A percentile compares a stretch with the other conserved stretches of the same genome.
Conservation (phyloP, 2,797 vertebrate genomes). For the Pangasius mekongensis region DNA sequence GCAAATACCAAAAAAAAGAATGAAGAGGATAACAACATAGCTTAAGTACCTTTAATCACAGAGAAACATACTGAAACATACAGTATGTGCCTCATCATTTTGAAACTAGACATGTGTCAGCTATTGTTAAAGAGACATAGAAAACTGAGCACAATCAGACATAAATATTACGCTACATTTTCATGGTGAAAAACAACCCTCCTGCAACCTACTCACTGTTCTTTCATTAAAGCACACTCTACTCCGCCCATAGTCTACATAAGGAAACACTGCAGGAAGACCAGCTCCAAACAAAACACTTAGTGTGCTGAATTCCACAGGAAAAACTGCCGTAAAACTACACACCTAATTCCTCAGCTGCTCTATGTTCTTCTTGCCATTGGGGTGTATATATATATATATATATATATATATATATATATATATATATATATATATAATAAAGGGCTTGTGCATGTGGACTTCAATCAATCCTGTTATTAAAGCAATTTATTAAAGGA, state of each 20-base stretch:
- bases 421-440: too few relatives aligned
- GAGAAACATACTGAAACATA: not conserved
- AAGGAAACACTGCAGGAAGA: slow-evolving; percentile 41
- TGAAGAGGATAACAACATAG: not conserved
- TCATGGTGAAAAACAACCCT: slow-evolving; percentile 26
- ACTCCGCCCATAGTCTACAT: slow-evolving; percentile 10
- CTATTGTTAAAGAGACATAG: not conserved
- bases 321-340: slow-evolving; percentile 3
- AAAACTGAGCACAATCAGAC: not conserved
- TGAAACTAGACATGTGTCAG: not conserved
- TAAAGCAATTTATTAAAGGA: too few relatives aligned
- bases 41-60: not conserved
- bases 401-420: too few relatives aligned
- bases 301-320: slow-evolving; percentile 50
- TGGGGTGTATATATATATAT: not conserved
- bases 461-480: too few relatives aligned
- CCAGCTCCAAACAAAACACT: slow-evolving; percentile 52
- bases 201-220: not conserved
- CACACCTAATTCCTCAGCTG: slow-evolving; percentile 18
- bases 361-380: not conserved
- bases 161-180: not conserved
- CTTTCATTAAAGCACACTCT: slow-evolving; percentile 28
- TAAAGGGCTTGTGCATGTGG: too few relatives aligned
- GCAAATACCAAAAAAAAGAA: not conserved
- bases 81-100: not conserved